Conservation (phyloP, 1,140 invertebrate species). For the Argopecten irradians region DNA sequence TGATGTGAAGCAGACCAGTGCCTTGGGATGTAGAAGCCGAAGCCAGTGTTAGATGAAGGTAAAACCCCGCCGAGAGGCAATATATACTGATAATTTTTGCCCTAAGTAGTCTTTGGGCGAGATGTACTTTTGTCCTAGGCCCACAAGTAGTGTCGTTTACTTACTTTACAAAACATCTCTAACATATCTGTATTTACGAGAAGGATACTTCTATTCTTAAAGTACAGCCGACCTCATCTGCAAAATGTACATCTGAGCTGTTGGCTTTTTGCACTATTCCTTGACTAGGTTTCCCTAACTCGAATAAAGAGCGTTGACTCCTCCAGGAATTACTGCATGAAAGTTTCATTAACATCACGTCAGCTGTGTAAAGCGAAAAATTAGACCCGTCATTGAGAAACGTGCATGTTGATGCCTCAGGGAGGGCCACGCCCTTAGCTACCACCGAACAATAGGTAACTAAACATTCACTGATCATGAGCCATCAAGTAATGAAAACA, state of each 20-base stretch:
- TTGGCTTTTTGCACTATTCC: background rate
- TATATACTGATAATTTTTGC: slow-evolving; percentile 14
- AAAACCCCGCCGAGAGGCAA: background rate
- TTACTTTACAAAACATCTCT: background rate
- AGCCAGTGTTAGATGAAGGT: background rate
- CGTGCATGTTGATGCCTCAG: background rate
- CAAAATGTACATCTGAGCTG: background rate
- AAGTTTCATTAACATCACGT: background rate
- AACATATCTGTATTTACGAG: slow-evolving; percentile 16
- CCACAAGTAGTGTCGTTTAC: background rate
- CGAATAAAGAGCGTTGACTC: background rate
- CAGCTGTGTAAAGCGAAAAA: slow-evolving; percentile 15
- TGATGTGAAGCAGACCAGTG: slow-evolving; percentile 6
- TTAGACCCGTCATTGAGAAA: slow-evolving; percentile 16
- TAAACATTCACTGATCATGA: background rate
- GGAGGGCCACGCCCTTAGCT: background rate
- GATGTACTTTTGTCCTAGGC: slow-evolving; percentile 15
- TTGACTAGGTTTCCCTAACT: background rate
- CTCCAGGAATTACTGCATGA: background rate
- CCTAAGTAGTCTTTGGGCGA: slow-evolving; percentile 20
- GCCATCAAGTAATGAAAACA: background rate
- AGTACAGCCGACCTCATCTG: background rate
- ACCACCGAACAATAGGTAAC: background rate
- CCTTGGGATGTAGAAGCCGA: background rate
- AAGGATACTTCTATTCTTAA: background rate